Conservation (phyloP, 1,140 invertebrate species). For the Drosophila nannoptera region DNA sequence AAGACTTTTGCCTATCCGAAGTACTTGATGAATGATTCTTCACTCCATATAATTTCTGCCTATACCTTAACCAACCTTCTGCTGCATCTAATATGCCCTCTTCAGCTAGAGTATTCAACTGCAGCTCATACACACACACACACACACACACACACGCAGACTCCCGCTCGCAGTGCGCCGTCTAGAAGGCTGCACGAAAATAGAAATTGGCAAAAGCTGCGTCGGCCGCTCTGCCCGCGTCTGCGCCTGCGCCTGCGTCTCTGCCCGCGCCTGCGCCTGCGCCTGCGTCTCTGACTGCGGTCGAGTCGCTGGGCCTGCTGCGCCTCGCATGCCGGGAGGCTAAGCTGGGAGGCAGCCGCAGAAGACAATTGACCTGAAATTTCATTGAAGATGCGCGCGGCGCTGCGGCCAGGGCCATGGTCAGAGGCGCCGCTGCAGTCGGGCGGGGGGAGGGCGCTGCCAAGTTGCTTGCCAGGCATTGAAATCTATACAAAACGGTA, state of each 20-base stretch:
- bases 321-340: slow-evolving; percentile 20
- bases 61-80: no score
- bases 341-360: slow-evolving; percentile 46
- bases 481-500: slow-evolving; percentile 68
- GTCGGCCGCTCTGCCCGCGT: slow-evolving; percentile 9
- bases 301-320: not conserved
- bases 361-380: slow-evolving; percentile 78
- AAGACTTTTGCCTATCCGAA: no score
- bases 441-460: not conserved
- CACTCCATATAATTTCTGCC: no score
- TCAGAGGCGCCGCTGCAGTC: not conserved
- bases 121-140: slow-evolving; percentile 10
- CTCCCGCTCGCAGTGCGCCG: not conserved
- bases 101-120: slow-evolving; percentile 7
- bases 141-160: slow-evolving; percentile 11
- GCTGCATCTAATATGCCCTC: no score
- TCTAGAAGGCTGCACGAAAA: slow-evolving; percentile 52
- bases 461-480: slow-evolving; percentile 21
- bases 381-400: slow-evolving; percentile 69
- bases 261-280: slow-evolving; percentile 33
- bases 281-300: slow-evolving; percentile 33
- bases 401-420: slow-evolving; percentile 23
- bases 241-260: slow-evolving; percentile 9
- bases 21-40: no score
- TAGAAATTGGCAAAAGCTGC: slow-evolving; percentile 62